These are phyloP conservation scores for Saturnia pavonia DNA, from an alignment of 2,888 invertebrate species.

Conservation along the genomic window DNA sequence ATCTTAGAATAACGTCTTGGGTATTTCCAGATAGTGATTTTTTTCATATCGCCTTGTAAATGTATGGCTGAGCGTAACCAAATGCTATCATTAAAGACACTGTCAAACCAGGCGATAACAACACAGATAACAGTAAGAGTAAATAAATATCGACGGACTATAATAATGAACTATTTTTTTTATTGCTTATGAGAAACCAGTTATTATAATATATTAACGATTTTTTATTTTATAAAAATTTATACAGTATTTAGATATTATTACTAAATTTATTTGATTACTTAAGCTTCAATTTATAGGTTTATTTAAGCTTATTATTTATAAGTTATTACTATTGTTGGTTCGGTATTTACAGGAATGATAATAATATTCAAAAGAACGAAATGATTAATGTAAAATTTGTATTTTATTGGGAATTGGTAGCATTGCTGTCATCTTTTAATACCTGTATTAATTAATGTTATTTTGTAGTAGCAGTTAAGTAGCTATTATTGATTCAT, in stretches of 20 bases:
- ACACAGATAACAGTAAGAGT: slow-evolving; percentile 36
- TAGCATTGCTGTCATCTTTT: slow-evolving; percentile 3
- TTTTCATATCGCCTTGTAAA: slow-evolving; percentile 11
- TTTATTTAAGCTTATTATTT: not conserved
- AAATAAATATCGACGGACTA: slow-evolving; percentile 16
- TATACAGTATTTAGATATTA: no score
- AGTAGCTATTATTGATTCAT: slow-evolving; percentile 11
- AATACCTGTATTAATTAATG: slow-evolving; percentile 13
- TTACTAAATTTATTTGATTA: no score
- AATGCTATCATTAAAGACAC: slow-evolving; percentile 60
- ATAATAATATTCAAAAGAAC: not conserved
- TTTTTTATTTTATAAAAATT: no score
- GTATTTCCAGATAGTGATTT: slow-evolving; percentile 8
- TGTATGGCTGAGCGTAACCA: slow-evolving; percentile 12
- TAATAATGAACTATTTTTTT: not conserved
- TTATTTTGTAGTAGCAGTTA: not conserved
- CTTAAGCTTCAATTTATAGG: no score
- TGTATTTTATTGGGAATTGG: not conserved
- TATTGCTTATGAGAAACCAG: not conserved
- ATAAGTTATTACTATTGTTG: not conserved
- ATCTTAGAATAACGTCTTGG: not conserved
- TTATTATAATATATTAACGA: no score
- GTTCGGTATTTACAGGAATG: not conserved
- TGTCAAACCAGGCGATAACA: slow-evolving; percentile 63
- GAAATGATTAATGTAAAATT: not conserved